Evolutionary conservation across 2,797 vertebrate genomes (phyloP).

Genomic region (Luscinia luscinia): DNA sequence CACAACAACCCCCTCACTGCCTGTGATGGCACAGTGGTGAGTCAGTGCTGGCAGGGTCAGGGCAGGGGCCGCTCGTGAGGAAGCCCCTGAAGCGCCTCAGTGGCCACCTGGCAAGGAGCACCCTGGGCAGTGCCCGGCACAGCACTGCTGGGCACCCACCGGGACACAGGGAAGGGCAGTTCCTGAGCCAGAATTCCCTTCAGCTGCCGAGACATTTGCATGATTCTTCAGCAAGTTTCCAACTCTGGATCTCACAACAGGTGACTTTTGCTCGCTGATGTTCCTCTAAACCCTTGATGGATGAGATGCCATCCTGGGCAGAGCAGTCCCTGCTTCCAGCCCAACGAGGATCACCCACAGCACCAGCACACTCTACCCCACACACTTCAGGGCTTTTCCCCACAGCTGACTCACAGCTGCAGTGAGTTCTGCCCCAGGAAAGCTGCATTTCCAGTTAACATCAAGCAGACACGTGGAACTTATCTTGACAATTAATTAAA

Average conservation of each 20-base stretch:
- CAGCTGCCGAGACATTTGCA: background rate
- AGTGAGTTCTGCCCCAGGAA: background rate
- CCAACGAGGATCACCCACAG: background rate
- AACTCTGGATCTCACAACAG: background rate
- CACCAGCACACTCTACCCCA: background rate
- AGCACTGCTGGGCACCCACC: background rate
- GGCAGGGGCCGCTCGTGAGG: fast-evolving
- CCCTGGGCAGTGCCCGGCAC: too few species aligned
- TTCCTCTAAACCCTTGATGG: background rate
- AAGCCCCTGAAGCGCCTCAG: background rate
- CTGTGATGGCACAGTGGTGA: background rate
- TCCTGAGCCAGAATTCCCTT: background rate
- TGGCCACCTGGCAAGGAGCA: fast-evolving
- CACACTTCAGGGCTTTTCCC: fast-evolving
- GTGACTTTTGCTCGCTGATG: background rate
- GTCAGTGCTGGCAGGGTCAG: fast-evolving
- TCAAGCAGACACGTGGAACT: background rate
- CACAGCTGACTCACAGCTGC: background rate
- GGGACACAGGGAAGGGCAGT: too few species aligned
- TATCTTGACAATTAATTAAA: conserved; percentile 18
- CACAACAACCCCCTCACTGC: background rate
- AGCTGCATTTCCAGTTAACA: background rate
- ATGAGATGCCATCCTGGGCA: background rate
- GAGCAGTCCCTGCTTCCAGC: background rate
- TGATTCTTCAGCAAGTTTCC: background rate